A percentile compares a stretch with the other conserved stretches of the same genome.
Conservation (phyloP, 2,888 invertebrate species). For the Acronicta psi region DNA sequence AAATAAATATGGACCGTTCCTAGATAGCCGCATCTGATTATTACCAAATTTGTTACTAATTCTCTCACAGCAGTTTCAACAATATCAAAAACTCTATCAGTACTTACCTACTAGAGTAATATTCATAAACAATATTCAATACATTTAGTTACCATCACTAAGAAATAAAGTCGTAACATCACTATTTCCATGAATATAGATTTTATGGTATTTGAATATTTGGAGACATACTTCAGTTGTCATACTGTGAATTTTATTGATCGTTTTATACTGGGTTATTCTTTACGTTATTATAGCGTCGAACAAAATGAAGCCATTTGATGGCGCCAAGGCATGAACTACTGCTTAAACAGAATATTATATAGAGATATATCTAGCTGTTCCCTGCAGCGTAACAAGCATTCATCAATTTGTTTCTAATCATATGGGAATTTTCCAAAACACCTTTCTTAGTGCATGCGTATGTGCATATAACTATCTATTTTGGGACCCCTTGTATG, state of each 20-base stretch:
- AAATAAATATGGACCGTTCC: too few relatives aligned
- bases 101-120: constrained; percentile 9
- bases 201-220: constrained; percentile 62
- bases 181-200: constrained; percentile 71
- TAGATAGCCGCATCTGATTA: too few relatives aligned
- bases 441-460: too few relatives aligned
- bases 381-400: too few relatives aligned
- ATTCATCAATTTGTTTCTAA: too few relatives aligned
- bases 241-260: constrained; percentile 54
- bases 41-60: too few relatives aligned
- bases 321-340: constrained; percentile 47
- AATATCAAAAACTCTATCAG: too few relatives aligned
- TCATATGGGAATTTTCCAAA: too few relatives aligned
- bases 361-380: too few relatives aligned
- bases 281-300: constrained; percentile 18
- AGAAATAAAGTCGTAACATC: constrained; percentile 70
- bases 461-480: too few relatives aligned
- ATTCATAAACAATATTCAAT: constrained; percentile 58
- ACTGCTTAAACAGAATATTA: constrained; percentile 6
- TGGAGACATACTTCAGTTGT: constrained; percentile 33
- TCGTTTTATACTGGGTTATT: constrained; percentile 28
- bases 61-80: too few relatives aligned
- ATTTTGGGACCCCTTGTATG: too few relatives aligned
- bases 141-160: constrained; percentile 45
- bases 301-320: constrained; percentile 22